A percentile compares a stretch with the other conserved stretches of the same genome.
These are phyloP conservation scores for Crotalus tigris DNA, from an alignment of 2,113 vertebrate species.

Conservation along the genomic window DNA sequence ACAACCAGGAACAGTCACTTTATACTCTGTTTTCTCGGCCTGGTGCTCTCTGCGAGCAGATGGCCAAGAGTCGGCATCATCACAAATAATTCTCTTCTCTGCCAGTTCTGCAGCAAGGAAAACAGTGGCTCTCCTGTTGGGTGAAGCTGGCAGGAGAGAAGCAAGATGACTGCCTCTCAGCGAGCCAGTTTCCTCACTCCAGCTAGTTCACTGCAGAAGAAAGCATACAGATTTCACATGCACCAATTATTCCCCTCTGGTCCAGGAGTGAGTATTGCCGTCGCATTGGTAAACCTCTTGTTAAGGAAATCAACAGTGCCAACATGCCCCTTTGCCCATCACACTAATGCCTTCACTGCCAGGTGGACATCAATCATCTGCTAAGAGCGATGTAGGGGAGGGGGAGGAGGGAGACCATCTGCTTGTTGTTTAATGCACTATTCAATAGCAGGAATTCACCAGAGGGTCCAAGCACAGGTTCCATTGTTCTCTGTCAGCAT, in stretches of 20 bases:
- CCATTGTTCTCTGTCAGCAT: conserved; percentile 42
- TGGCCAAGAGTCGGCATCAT: conserved; percentile 41
- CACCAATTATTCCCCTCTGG: neutral
- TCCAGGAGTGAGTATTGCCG: neutral
- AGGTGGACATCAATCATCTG: conserved; percentile 75
- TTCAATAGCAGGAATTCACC: conserved; percentile 72
- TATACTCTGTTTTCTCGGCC: conserved; percentile 19
- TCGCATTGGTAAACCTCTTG: neutral
- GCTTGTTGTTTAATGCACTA: conserved; percentile 64
- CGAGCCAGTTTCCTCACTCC: neutral
- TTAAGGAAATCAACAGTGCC: conserved; percentile 4
- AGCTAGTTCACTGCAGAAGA: neutral
- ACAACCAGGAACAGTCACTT: neutral
- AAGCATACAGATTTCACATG: neutral
- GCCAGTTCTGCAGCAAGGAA: conserved; percentile 57
- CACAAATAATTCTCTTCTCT: conserved; percentile 66
- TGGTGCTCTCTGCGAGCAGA: conserved; percentile 54
- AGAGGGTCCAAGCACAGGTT: conserved; percentile 39
- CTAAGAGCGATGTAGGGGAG: conserved; percentile 40
- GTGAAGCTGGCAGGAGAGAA: conserved; percentile 10
- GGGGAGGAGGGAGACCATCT: conserved; percentile 72
- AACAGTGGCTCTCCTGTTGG: conserved; percentile 36
- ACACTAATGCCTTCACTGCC: conserved; percentile 11
- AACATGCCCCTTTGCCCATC: conserved; percentile 48
- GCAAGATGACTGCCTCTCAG: neutral